Conservation (phyloP, 2,113 vertebrate species). For the Pterocles burchelli region DNA sequence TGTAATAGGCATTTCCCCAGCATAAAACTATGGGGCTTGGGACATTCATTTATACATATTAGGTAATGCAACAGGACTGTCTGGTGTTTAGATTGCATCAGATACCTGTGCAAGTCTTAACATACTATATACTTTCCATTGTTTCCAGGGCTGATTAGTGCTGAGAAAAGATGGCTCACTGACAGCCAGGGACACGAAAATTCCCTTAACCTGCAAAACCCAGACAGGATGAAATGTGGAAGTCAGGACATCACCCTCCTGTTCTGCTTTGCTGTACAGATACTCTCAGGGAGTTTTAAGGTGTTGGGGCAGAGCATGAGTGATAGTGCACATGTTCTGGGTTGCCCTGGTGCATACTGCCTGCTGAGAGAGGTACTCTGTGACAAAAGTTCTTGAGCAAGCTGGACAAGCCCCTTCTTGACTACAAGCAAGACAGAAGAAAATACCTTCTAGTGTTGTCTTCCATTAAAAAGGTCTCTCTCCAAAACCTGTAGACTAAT, state of each 20-base stretch:
- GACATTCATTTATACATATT: not conserved
- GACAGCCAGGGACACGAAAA: not conserved
- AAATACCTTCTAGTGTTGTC: not conserved
- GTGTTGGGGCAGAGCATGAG: not conserved
- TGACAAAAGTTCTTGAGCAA: not conserved
- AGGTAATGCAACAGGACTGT: not conserved
- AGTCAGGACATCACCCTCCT: not conserved
- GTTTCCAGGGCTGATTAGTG: not conserved
- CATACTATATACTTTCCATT: slow-evolving; percentile 1
- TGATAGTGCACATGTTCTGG: not conserved
- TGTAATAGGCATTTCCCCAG: not conserved
- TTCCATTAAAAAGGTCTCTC: not conserved
- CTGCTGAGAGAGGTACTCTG: not conserved
- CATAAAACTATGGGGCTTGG: not conserved
- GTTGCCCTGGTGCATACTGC: not conserved
- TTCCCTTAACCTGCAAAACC: not conserved
- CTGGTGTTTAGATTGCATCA: slow-evolving; percentile 37
- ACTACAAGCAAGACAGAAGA: not conserved
- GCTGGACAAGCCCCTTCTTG: not conserved
- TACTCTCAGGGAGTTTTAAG: not conserved
- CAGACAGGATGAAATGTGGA: not conserved
- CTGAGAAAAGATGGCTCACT: not conserved
- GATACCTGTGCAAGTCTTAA: slow-evolving; percentile 28
- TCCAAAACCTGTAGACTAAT: not conserved
- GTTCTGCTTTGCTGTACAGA: not conserved